Percentiles rank a stretch among this genome's conserved stretches.
These are phyloP conservation scores for Trematocara macrostoma DNA, from an alignment of 2,113 vertebrate genomes.

Conservation along the genomic window DNA sequence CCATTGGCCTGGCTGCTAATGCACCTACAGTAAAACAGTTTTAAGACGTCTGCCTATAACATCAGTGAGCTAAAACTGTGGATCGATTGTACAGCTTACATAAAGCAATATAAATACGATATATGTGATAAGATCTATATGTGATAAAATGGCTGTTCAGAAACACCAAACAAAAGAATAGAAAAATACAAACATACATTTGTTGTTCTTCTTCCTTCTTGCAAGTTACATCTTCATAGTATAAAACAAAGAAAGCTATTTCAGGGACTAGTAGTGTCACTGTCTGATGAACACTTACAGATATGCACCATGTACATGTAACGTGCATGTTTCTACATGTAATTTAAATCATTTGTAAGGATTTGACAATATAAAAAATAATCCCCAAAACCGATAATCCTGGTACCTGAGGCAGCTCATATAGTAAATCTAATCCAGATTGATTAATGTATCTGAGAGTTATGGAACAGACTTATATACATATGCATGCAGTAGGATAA, in stretches of 20 bases:
- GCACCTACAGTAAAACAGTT: not conserved
- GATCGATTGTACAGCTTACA: not conserved
- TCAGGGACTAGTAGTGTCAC: not conserved
- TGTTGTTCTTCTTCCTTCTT: not conserved
- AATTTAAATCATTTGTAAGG: not conserved
- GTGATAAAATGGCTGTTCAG: not conserved
- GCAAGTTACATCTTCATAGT: not conserved
- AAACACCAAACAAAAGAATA: not conserved
- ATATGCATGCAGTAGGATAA: not conserved
- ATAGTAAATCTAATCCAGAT: not conserved
- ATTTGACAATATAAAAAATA: not conserved
- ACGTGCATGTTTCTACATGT: not conserved
- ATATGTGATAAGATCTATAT: not conserved
- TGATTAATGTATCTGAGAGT: not conserved
- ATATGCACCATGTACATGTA: not conserved
- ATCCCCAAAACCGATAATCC: not conserved
- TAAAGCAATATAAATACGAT: not conserved
- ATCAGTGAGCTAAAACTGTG: not conserved
- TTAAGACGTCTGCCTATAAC: not conserved
- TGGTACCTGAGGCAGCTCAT: accelerated
- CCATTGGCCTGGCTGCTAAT: no score
- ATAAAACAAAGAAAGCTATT: not conserved
- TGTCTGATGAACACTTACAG: accelerated
- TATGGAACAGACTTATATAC: not conserved
- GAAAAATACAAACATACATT: not conserved